Conservation (phyloP, 2,797 vertebrate genomes). For the Microctenopoma lineatum region DNA sequence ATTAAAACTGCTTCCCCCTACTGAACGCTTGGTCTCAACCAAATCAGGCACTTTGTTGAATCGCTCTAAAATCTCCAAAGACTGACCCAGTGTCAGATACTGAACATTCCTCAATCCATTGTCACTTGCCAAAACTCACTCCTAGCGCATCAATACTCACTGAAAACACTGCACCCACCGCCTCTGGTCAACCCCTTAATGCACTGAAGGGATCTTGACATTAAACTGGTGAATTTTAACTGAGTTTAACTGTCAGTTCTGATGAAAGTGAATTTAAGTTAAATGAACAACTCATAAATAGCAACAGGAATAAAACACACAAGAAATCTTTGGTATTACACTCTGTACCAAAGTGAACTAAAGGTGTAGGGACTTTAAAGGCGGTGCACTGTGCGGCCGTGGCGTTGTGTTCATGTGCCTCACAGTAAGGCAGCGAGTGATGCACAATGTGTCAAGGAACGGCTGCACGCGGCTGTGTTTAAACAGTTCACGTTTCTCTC, state of each 20-base stretch:
- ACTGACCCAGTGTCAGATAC: conserved; percentile 32
- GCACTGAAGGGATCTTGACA: conserved; percentile 87
- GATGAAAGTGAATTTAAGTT: conserved; percentile 8
- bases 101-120: conserved; percentile 27
- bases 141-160: conserved; percentile 15
- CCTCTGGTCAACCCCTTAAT: conserved; percentile 80
- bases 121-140: conserved; percentile 45
- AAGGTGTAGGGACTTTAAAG: conserved; percentile 15
- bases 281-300: conserved; percentile 85
- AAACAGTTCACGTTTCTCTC: conserved; percentile 41
- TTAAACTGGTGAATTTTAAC: conserved; percentile 77
- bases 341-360: conserved; percentile 43
- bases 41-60: conserved; percentile 71
- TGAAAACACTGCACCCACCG: conserved; percentile 21
- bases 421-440: conserved; percentile 51
- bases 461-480: conserved; percentile 40
- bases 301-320: conserved; percentile 74
- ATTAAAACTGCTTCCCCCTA: conserved; percentile 17
- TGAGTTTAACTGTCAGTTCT: conserved; percentile 1
- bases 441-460: conserved; percentile 27
- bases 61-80: conserved; percentile 10
- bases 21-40: conserved; percentile 10
- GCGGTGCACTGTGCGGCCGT: conserved; percentile 19
- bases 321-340: conserved; percentile 41
- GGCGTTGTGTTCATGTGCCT: conserved; percentile 29